Evolutionary conservation across 2,888 invertebrate genomes (phyloP), one percentile per base, ranked within the genome.

Genomic region (Adelognathus sp.): DNA sequence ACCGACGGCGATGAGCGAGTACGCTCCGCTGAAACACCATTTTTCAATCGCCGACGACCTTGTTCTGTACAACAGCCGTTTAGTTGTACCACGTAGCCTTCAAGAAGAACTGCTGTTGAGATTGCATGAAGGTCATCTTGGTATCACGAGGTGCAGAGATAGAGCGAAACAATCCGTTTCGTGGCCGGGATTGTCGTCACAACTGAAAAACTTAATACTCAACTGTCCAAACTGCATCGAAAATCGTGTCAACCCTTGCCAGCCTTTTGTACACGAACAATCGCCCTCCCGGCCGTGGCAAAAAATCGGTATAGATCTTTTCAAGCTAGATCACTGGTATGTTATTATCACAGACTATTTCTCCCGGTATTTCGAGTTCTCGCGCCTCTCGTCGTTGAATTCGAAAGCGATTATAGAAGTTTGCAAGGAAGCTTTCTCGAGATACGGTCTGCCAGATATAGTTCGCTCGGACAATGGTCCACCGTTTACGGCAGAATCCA

Each of bases 81-180:
- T 44, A 9, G 44, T 44, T 2, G 44, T 44, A 16, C 84, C 82
- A 6, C 18, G 9, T 33, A 9, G 18, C 0, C 27, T 79, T 44
- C 75, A 54, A 60, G 16, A 36, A 14, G 79, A 83, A 64, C 56
- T 82, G 9, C 41, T 83, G 11, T n/a, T 74, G 36, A 16, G 56
- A 21, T 44, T 85, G 6, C 83, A 86, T 50, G 75, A 60, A 33
- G 82, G 83, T 16, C 85, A 85, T 58, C 58, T 39, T 2, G 31
- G 67, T n/a, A 56, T 56, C 11, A 69, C 27, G 14, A 41, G 58
- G 78, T 69, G 83, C 46, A 58, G 78, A 16, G 69, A 58, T 5
- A 18, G 80, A 31, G 84, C 84, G 3, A 80, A 76, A 31, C 73
- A 69, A n/a, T 54, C 76, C 14, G 78, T 84, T 16, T 83, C 79